Conservation (phyloP, 2,113 vertebrate genomes). For the Stegostoma tigrinum region DNA sequence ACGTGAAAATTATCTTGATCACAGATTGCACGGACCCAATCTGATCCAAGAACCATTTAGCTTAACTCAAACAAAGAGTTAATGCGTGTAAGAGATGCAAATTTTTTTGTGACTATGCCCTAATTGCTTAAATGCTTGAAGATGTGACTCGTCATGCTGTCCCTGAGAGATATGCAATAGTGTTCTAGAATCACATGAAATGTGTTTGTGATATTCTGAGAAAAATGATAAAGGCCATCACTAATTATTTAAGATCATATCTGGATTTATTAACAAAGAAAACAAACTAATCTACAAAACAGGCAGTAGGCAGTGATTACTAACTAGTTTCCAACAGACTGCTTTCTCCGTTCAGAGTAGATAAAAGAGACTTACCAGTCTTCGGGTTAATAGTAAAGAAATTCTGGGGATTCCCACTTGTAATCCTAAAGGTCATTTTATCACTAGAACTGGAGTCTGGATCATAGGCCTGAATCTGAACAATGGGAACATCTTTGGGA, state of each 20-base stretch:
- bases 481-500: slow-evolving; percentile 80
- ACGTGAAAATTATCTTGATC: not conserved
- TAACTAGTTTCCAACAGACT: not conserved
- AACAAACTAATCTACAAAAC: not conserved
- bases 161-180: not conserved
- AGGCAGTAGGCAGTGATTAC: not conserved
- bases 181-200: not conserved
- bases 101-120: not conserved
- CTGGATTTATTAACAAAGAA: not conserved
- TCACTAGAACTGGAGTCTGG: slow-evolving; percentile 71
- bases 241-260: not conserved
- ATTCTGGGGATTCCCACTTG: slow-evolving; percentile 94
- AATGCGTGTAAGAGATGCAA: not conserved
- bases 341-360: not conserved
- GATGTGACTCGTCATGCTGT: not conserved
- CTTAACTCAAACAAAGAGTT: not conserved
- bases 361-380: slow-evolving; percentile 65
- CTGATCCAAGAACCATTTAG: not conserved
- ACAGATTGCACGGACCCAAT: not conserved
- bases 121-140: not conserved
- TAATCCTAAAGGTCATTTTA: slow-evolving; percentile 75
- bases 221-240: not conserved
- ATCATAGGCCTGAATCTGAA: slow-evolving; percentile 89
- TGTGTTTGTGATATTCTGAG: not conserved
- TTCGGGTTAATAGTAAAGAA: slow-evolving; percentile 84